Percentiles rank a stretch among this genome's conserved stretches.
Conservation (phyloP, 35 echinoderm and acorn worm genomes). For the Hemicentrotus pulcherrimus region DNA sequence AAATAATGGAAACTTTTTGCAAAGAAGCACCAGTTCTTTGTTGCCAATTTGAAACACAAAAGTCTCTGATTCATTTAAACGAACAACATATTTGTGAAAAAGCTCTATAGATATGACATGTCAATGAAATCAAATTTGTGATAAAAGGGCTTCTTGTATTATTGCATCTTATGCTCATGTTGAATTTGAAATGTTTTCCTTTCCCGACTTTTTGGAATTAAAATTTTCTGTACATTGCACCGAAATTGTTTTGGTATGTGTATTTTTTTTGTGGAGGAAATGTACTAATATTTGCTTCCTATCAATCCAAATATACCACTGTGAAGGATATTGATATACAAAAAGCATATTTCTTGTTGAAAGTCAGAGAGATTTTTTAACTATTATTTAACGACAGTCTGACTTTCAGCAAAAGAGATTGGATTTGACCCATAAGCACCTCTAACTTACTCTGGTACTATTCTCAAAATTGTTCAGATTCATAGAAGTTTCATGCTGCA, state of each 20-base stretch:
- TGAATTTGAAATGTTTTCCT: neutral
- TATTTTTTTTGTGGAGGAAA: neutral
- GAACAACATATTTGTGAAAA: neutral
- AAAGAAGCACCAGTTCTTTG: neutral
- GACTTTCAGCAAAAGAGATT: no score
- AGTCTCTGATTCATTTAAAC: neutral
- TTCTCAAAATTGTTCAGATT: no score
- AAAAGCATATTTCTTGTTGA: no score
- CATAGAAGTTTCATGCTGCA: no score
- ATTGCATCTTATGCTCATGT: neutral
- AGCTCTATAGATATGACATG: neutral
- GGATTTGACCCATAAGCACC: no score
- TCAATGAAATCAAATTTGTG: neutral
- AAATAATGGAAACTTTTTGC: neutral
- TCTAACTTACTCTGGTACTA: no score
- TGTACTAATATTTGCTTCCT: no score
- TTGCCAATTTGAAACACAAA: neutral
- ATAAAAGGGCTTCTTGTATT: neutral
- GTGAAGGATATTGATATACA: no score
- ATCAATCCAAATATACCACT: no score
- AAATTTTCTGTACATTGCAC: conserved; percentile 16
- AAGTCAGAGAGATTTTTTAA: no score
- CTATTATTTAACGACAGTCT: no score
- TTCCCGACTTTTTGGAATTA: neutral
- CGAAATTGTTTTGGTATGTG: neutral